These are phyloP conservation scores for Cheilosia grossa DNA, from an alignment of 2,888 invertebrate genomes.

Conservation along the genomic window DNA sequence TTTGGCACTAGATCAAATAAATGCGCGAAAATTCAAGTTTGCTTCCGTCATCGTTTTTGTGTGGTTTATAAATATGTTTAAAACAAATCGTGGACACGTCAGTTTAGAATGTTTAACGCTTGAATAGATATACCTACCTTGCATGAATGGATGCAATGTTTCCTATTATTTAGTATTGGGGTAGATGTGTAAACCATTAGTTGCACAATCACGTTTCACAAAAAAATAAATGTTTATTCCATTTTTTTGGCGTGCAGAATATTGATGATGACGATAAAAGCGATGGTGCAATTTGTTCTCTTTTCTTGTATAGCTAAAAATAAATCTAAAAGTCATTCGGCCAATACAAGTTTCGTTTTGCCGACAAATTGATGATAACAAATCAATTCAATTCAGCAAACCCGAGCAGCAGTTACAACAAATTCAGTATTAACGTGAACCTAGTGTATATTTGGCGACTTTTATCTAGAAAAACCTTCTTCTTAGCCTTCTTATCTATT, in stretches of 20 bases:
- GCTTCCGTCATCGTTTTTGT: too few relatives aligned
- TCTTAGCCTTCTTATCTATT: neutral
- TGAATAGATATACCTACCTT: too few relatives aligned
- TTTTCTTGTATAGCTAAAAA: neutral
- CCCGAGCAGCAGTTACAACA: neutral
- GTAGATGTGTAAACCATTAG: too few relatives aligned
- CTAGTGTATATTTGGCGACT: conserved; percentile 2
- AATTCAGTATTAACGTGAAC: conserved; percentile 6
- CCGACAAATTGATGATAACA: conserved; percentile 38
- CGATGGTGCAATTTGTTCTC: conserved; percentile 5
- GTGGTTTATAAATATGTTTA: too few relatives aligned
- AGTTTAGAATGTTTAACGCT: too few relatives aligned
- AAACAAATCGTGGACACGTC: too few relatives aligned
- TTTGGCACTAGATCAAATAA: too few relatives aligned
- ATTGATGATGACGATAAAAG: conserved; percentile 17
- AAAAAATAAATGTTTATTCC: too few relatives aligned
- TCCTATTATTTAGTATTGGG: too few relatives aligned
- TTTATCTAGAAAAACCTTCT: neutral
- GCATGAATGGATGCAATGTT: too few relatives aligned
- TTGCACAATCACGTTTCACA: too few relatives aligned
- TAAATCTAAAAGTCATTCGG: conserved; percentile 18
- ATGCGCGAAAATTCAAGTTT: too few relatives aligned
- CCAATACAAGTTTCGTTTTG: conserved; percentile 25
- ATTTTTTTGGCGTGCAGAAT: neutral
- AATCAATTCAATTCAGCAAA: conserved; percentile 40